Base-by-base conservation (phyloP, 2,888 invertebrate species). In the Macroteleia sp. region DNA sequence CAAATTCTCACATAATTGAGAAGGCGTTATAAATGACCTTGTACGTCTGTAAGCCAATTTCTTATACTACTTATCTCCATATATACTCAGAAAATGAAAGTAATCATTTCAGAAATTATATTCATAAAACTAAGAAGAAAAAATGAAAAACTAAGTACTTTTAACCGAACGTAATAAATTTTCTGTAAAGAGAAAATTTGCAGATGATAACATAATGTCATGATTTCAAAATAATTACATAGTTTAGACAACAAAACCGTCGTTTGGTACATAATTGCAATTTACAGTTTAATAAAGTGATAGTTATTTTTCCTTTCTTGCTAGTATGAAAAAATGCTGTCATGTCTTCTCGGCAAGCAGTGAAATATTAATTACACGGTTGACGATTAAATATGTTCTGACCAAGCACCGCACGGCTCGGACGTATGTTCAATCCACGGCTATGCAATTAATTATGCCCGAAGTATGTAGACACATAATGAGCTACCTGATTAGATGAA, bases 401-500 rank as follows among this genome's bases (percentile, higher is more conserved):
- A 54, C 30, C 54, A 25, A 54, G 46, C 46, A 66, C 41, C 41
- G 32, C 25, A 25, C 16, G 12, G 16, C 25, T 28, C 16, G 22
- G 52, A 34, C 62, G 42, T 64, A 28, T 32, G 54, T 54, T 44
- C 44, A 19, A 54, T 54, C 54, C 44, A 19, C 42, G 12, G 44
- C 25, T 66, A 36, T 66, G 46, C 54, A 54, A 54, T 66, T 66
- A 54, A 66, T 66, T 66, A 19, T 46, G 28, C 20, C 54, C 42
- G 44, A 56, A 52, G 44, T 50, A 46, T 66, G 66, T 46, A 25
- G 22, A 32, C 32, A 34, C 30, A 22, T 52, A 64, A 54, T 64
- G 44, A 54, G 54, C 66, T 20, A 36, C 28, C 41, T 44, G 54
- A 54, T 66, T 66, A 66, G 66, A 66, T 66, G 54, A 44, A 66